Evolutionary conservation across 2,888 invertebrate genomes (phyloP).

Genomic region (Buathra laborator): DNA sequence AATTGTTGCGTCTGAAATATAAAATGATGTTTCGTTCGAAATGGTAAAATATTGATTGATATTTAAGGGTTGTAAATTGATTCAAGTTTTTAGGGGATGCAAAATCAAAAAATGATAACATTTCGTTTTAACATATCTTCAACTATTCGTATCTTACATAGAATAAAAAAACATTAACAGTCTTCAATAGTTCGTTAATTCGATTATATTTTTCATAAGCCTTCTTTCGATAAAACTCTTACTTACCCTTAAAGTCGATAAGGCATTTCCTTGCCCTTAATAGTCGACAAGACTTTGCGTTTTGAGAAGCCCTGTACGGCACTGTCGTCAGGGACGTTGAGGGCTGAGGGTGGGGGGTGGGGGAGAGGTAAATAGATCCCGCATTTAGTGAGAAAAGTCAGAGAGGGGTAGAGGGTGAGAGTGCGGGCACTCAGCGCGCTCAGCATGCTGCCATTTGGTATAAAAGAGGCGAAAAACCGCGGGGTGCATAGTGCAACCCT

Average conservation of each 20-base stretch:
- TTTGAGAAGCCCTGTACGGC: constrained; percentile 38
- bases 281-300: constrained; percentile 14
- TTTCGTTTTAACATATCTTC: too few relatives aligned
- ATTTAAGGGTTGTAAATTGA: too few relatives aligned
- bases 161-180: too few relatives aligned
- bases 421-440: constrained; percentile 80
- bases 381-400: constrained; percentile 47
- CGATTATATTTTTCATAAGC: neutral
- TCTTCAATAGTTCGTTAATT: too few relatives aligned
- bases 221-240: neutral
- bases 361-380: constrained; percentile 62
- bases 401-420: constrained; percentile 34
- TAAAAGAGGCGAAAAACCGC: constrained; percentile 76
- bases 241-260: neutral
- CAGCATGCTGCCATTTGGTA: constrained; percentile 80
- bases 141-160: too few relatives aligned
- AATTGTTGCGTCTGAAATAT: too few relatives aligned
- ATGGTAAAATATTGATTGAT: too few relatives aligned
- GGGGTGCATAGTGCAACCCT: constrained; percentile 76
- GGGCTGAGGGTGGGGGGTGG: neutral
- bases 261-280: neutral
- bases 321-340: constrained; percentile 4
- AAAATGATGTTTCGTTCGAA: too few relatives aligned
- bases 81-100: too few relatives aligned
- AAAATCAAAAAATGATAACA: too few relatives aligned